Base-by-base conservation (phyloP, 2,888 invertebrate species). In the Pediacus dermestoides region DNA sequence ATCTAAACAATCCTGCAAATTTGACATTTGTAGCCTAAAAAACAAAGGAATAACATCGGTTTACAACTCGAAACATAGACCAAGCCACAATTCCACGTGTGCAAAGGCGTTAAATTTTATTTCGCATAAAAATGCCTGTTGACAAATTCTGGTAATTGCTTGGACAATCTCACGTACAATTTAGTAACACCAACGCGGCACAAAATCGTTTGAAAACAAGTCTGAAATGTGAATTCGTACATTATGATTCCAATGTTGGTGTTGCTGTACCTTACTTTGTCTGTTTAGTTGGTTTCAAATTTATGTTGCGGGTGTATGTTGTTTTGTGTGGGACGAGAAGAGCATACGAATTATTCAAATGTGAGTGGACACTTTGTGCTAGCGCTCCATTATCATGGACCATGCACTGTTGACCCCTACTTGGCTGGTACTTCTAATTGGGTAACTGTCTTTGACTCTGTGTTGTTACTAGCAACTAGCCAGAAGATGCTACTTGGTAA, bases 301-400 rank as follows among this genome's bases (percentile, higher is more conserved):
- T 28, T 28, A 28, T 28, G 23, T 23, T n/a, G n/a, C n/a, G 28
- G 11, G 11, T 28, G 28, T 3, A 3, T 7, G 4, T 7, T 13
- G n/a, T 25, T 25, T 25, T 25, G 25, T 25, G 25, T 7, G 10
- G 39, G 44, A 52, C 46, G 55, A 38, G 46, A 41, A 40, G 40
- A 32, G 50, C 48, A 53, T 53, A 50, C 50, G 44, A 52, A 53
- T 50, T 53, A 52, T 52, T 53, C 48, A 50, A 50, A 52, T 46
- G 39, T 44, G 39, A 46, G 44, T 46, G 46, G 48, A 46, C 50
- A 46, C 46, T 50, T 46, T 48, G 50, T 52, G 46, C 48, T n/a
- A n/a, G n/a, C n/a, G n/a, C n/a, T 49, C 42, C 55, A 55, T 56
- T 55, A 52, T 55, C 55, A 57, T 52, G 52, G 50, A 48, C 35